Percentiles rank a stretch among this genome's conserved stretches.
phyloP scores from a whole-genome alignment of 1,140 invertebrate species.

The Lasioglossum albipes region DNA sequence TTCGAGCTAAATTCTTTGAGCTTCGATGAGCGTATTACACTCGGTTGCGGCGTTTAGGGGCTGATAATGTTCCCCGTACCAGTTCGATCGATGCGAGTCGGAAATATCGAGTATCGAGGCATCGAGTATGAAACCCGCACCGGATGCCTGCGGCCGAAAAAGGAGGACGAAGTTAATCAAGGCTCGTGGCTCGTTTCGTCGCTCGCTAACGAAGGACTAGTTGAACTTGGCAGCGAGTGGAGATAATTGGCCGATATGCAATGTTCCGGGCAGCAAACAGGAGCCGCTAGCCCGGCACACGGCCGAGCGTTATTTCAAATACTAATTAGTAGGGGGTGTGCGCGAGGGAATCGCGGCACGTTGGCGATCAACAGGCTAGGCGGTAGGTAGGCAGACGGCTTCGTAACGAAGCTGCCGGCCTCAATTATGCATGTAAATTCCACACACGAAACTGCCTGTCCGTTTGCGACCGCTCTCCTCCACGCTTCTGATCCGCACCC shows the following conservation, averaged over 20 bases:
- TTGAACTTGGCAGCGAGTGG: slow-evolving; percentile 28
- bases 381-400: slow-evolving; percentile 20
- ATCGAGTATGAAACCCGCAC: too few relatives aligned
- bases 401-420: slow-evolving; percentile 50
- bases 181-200: background rate
- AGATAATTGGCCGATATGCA: slow-evolving; percentile 30
- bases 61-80: too few relatives aligned
- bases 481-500: slow-evolving; percentile 2
- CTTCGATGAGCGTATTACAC: too few relatives aligned
- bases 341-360: slow-evolving; percentile 40
- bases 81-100: too few relatives aligned
- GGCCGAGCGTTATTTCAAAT: slow-evolving; percentile 41
- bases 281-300: background rate
- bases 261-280: slow-evolving; percentile 5
- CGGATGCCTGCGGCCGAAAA: background rate
- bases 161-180: background rate
- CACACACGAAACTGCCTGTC: slow-evolving; percentile 9
- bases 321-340: slow-evolving; percentile 48
- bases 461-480: background rate
- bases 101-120: too few relatives aligned
- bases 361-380: slow-evolving; percentile 51
- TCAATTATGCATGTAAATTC: slow-evolving; percentile 61
- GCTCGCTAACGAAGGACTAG: slow-evolving; percentile 18
- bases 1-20: too few relatives aligned
- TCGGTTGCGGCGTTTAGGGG: too few relatives aligned